Base-by-base conservation (phyloP, 2,113 vertebrate genomes). In the Neomonachus schauinslandi region DNA sequence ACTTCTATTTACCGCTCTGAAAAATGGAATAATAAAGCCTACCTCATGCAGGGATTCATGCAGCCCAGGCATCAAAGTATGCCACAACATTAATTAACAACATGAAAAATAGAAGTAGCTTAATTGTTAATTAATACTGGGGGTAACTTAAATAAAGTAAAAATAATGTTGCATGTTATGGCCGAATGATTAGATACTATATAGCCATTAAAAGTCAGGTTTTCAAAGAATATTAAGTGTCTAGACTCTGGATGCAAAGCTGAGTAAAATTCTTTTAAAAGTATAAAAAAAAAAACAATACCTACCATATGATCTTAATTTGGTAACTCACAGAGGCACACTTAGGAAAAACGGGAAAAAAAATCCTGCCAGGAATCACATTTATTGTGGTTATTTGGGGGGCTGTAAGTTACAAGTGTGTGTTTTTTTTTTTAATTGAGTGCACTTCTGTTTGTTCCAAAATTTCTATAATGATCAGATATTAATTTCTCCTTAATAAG, bases 401-500 rank as follows among this genome's bases (percentile, higher is more conserved):
- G 57, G 31, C 79, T n/a, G 5, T 22, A 94, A 77, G 33, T 74
- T 74, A 71, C 46, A 90, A 53, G 13, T 21, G 31, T 3, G 46
- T 10, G 53, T 55, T 1, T 42, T 46, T 71, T 96, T 65, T 89
- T 94, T 67, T 79, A 2, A 61, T 22, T 22, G 31, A 77, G 19
- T 59, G 1, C 5, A 74, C 42, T 90, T 93, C 65, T 91, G 31
- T 74, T 53, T 26, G 26, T 83, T 92, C n/a, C 80, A 84, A 91
- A 87, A 77, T 80, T 71, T 87, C 59, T 65, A 22, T 82, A 22
- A 82, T 57, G 61, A 93, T 82, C 59, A 28, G 4, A 36, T 46
- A 93, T 85, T 80, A 85, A 89, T 87, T 89, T 96, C 57, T 79
- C 24, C 87, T 97, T 84, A 95, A 76, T 89, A 74, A 89, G 65